phyloP scores from a whole-genome alignment of 2,113 vertebrate species.

The Heterotis niloticus region DNA sequence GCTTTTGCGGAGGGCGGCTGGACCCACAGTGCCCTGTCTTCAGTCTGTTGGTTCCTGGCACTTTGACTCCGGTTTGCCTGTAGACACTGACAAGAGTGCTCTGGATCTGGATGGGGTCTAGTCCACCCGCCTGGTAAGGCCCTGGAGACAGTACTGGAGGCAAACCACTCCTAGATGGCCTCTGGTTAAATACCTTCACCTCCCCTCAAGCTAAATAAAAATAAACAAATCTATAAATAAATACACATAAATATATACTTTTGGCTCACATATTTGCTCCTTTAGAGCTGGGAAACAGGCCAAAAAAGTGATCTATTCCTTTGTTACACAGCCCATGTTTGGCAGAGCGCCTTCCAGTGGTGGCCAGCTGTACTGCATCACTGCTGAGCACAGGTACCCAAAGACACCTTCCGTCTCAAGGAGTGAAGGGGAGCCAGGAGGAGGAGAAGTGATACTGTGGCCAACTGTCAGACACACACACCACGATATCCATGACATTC shows the following conservation, averaged over 20 bases:
- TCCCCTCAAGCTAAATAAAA: slow-evolving; percentile 17
- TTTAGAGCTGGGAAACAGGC: background rate
- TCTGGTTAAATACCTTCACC: slow-evolving; percentile 23
- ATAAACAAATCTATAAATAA: background rate
- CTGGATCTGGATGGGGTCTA: background rate
- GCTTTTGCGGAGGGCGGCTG: background rate
- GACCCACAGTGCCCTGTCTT: background rate
- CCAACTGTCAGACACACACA: slow-evolving; percentile 25
- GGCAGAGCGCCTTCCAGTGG: slow-evolving; percentile 7
- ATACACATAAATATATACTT: background rate
- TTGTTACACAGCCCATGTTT: background rate
- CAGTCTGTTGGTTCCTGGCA: background rate
- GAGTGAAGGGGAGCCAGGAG: slow-evolving; percentile 14
- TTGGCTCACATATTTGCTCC: slow-evolving; percentile 13
- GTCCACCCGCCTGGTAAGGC: slow-evolving; percentile 9
- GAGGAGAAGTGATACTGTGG: slow-evolving; percentile 40
- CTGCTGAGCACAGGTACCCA: slow-evolving; percentile 5
- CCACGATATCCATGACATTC: slow-evolving; percentile 48
- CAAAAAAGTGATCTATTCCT: background rate
- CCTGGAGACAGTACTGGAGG: slow-evolving; percentile 22
- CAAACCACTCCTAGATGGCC: slow-evolving; percentile 43
- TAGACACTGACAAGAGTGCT: slow-evolving; percentile 5
- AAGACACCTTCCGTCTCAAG: background rate
- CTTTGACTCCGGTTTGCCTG: slow-evolving; percentile 15
- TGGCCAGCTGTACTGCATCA: background rate